phyloP scores from a whole-genome alignment of 2,888 invertebrate species.

The Andrena minutula region DNA sequence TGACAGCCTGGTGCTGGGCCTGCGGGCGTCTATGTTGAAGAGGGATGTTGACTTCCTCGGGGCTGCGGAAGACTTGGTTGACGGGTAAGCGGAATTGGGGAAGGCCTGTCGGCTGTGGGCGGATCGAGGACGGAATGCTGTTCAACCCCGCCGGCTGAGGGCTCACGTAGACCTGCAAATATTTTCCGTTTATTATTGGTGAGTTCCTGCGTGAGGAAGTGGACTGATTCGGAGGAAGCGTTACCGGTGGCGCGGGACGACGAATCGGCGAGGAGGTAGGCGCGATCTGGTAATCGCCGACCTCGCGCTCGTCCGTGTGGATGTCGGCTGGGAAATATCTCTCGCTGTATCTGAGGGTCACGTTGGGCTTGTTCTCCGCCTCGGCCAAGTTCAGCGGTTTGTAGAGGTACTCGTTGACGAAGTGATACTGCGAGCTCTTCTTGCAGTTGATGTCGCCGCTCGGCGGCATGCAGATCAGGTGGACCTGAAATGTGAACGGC shows the following conservation, averaged over 20 bases:
- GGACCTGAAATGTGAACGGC: conserved; percentile 88
- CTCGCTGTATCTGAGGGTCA: conserved; percentile 92
- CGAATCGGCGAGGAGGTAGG: conserved; percentile 77
- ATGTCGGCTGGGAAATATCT: conserved; percentile 93
- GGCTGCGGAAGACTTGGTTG: conserved; percentile 92
- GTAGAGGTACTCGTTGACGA: conserved; percentile 97
- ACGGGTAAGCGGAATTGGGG: conserved; percentile 85
- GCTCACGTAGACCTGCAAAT: conserved; percentile 73
- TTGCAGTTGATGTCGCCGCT: conserved; percentile 95
- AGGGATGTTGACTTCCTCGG: conserved; percentile 95
- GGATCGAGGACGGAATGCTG: conserved; percentile 79
- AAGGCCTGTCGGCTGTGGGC: conserved; percentile 82
- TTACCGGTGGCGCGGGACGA: conserved; percentile 75
- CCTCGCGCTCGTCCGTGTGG: conserved; percentile 86
- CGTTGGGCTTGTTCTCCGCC: conserved; percentile 92
- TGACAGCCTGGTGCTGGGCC: conserved; percentile 79
- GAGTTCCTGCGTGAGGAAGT: not conserved
- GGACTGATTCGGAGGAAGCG: not conserved
- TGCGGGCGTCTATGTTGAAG: conserved; percentile 92
- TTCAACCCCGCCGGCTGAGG: conserved; percentile 83
- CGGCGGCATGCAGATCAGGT: conserved; percentile 97
- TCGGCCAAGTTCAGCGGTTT: conserved; percentile 94
- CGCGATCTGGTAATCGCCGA: conserved; percentile 79
- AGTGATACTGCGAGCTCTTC: conserved; percentile 95
- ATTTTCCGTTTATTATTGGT: not conserved